Percentiles rank a stretch among this genome's conserved stretches.
These are phyloP conservation scores for Coronaproctus castanopsis DNA, from an alignment of 2,888 invertebrate species.

Conservation along the genomic window DNA sequence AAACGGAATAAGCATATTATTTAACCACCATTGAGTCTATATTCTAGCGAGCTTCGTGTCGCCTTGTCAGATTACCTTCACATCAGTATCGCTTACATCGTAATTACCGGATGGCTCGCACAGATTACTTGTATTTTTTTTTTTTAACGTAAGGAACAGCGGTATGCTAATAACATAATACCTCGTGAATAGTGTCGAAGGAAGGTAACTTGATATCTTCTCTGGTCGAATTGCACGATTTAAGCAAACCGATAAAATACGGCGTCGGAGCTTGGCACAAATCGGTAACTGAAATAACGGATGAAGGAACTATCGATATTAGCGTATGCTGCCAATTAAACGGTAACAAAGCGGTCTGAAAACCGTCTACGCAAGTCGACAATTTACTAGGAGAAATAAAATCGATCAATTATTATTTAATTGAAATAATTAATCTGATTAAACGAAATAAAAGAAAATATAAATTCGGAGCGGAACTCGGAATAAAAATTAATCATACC, in stretches of 20 bases:
- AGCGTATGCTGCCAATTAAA: conserved; percentile 70
- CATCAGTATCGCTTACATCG: too few species aligned
- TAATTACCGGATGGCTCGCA: too few species aligned
- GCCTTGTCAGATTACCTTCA: too few species aligned
- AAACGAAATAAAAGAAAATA: conserved; percentile 3
- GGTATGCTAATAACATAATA: too few species aligned
- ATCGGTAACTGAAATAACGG: conserved; percentile 32
- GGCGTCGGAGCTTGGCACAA: conserved; percentile 53
- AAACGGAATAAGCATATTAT: too few species aligned
- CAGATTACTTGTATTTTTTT: too few species aligned
- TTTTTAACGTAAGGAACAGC: too few species aligned
- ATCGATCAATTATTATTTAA: not conserved
- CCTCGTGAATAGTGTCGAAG: conserved; percentile 33
- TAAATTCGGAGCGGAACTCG: not conserved
- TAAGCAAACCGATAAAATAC: conserved; percentile 49
- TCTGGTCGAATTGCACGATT: conserved; percentile 20
- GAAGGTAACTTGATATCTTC: conserved; percentile 10
- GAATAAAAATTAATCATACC: not conserved
- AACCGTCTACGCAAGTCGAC: conserved; percentile 52
- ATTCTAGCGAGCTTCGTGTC: too few species aligned
- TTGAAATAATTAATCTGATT: conserved; percentile 2
- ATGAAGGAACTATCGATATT: conserved; percentile 47
- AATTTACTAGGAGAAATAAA: conserved; percentile 33
- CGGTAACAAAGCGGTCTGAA: conserved; percentile 54
- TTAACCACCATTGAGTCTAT: too few species aligned